Percentiles rank a stretch among this genome's conserved stretches.
phyloP scores from a whole-genome alignment of 1,140 invertebrate species.

The Parapsyche elsis region DNA sequence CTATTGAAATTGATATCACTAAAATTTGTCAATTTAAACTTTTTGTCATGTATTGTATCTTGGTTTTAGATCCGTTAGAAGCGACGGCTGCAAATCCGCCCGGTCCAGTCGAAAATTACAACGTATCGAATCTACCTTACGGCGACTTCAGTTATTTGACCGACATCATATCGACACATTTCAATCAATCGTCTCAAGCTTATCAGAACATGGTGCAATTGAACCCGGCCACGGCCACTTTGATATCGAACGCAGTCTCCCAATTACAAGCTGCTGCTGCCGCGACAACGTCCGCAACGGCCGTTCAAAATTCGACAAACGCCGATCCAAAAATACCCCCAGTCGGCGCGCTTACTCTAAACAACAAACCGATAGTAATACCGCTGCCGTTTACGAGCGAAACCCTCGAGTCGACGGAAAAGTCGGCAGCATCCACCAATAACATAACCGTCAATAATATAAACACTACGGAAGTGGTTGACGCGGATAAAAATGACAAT shows the following conservation, averaged over 20 bases:
- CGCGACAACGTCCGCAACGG: neutral
- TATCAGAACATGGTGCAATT: conserved; percentile 54
- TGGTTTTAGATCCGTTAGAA: conserved; percentile 50
- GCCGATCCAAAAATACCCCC: neutral
- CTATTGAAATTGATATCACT: too few species aligned
- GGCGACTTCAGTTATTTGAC: conserved; percentile 71
- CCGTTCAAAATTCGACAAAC: neutral
- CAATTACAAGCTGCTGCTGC: neutral
- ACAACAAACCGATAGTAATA: neutral
- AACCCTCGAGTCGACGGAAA: neutral
- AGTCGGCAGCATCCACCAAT: neutral
- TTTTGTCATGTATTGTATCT: too few species aligned
- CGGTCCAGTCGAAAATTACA: conserved; percentile 68
- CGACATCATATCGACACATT: conserved; percentile 61
- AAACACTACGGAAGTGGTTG: neutral
- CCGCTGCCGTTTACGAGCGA: neutral
- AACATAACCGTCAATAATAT: neutral
- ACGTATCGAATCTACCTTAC: conserved; percentile 68
- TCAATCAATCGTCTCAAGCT: conserved; percentile 49
- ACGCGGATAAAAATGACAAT: neutral
- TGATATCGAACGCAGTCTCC: conserved; percentile 22
- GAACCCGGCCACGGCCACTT: conserved; percentile 28
- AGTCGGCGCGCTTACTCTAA: neutral
- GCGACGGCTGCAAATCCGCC: conserved; percentile 44
- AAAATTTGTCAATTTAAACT: too few species aligned